phyloP scores from a whole-genome alignment of 2,113 vertebrate species.

The Romanogobio albipinnatus region DNA sequence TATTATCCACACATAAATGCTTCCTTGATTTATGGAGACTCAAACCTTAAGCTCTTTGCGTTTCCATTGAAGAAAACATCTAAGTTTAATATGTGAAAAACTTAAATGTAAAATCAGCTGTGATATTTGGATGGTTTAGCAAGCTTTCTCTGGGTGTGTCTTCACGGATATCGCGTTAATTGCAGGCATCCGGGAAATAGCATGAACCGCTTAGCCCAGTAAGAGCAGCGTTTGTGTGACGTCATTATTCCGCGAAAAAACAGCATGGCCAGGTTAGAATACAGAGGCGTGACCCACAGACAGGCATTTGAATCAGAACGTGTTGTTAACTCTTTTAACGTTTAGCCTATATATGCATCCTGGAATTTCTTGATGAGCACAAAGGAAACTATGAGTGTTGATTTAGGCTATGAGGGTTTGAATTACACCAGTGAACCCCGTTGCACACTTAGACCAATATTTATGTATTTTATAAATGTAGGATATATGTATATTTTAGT shows the following conservation, averaged over 20 bases:
- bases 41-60: background rate
- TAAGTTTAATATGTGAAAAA: background rate
- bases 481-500: background rate
- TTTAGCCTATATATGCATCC: no score
- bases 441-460: background rate
- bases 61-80: background rate
- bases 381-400: background rate
- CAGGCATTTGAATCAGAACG: background rate
- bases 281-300: background rate
- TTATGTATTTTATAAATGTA: background rate
- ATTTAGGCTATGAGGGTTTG: background rate
- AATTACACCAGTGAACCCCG: background rate
- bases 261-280: slow-evolving; percentile 61
- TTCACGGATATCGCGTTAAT: slow-evolving; percentile 46
- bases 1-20: background rate
- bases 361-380: background rate
- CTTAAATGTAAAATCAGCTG: background rate
- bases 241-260: slow-evolving; percentile 71
- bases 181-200: slow-evolving; percentile 50
- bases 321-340: background rate
- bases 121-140: background rate
- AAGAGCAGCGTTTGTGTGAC: slow-evolving; percentile 53
- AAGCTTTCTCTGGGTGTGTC: slow-evolving; percentile 31
- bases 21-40: background rate
- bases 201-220: slow-evolving; percentile 9